Evolutionary conservation across 1,140 invertebrate genomes (phyloP), one percentile per base, ranked within the genome.

Genomic region (Ephestia elutella): DNA sequence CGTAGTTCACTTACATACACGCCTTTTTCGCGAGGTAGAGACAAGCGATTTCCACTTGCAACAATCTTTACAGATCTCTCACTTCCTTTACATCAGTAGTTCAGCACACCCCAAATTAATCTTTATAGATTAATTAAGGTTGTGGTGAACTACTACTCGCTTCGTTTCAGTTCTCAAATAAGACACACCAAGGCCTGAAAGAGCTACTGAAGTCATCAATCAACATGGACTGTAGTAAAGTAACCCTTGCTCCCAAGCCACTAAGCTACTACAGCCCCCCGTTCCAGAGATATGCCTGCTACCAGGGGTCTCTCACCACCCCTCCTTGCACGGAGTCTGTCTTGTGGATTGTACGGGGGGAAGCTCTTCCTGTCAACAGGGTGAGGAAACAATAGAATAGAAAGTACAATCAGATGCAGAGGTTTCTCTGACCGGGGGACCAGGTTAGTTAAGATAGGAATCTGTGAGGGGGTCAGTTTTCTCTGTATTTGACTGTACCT

Each of bases 301-400:
- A 86, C 32, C 80, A 84, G 1, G 83, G 83, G 0, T 86, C 82
- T 3, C 50, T 86, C 54, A 74, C 81, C 0, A 17, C 48, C 0
- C 82, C 82, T 25, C 82, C 82, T 1, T 86, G 82, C 30, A 75
- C 72, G 0, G 76, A 83, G 49, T 56, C 78, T 25, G 78, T 86
- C 0, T 21, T 78, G 13, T 86, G 82, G 82, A 35, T 86, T 2
- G 49, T 86, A 3, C 69, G 80, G 54, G 76, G 63, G 11, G 71
- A 60, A 48, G 53, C 66, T 13, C 38, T 83, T 17, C 55, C 68
- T 28, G 61, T 86, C 1, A 68, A 60, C 13, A 73, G 77, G 62
- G 82, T 86, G 65, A 72, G 66, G 30, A 25, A 9, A 44, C 54
- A 49, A 51, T 28, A 10, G 3, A 15, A 50, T 18, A 28, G 3